Percentiles rank a stretch among this genome's conserved stretches.
Evolutionary conservation across 2,888 invertebrate species (phyloP).

Genomic region (Phaonia tiefii): DNA sequence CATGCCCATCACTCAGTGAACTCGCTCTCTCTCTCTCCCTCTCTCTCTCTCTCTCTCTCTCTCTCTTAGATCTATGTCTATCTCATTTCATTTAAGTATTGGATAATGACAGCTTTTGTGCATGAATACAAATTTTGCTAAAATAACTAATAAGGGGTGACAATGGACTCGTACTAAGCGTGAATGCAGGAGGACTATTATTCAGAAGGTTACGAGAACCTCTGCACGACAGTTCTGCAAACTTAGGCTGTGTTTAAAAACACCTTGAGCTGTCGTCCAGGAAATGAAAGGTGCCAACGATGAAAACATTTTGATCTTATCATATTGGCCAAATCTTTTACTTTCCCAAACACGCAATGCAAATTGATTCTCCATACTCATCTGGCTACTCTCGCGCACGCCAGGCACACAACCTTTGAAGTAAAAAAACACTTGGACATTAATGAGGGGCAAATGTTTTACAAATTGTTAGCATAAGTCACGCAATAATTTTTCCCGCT

Average conservation of each 20-base stretch:
- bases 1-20: slow-evolving; percentile 7
- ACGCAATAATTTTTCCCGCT: slow-evolving; percentile 74
- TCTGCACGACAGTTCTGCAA: too few species aligned
- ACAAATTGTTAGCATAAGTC: slow-evolving; percentile 76
- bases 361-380: slow-evolving; percentile 37
- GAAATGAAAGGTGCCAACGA: background rate
- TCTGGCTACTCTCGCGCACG: background rate
- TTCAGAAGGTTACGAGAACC: slow-evolving; percentile 8
- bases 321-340: slow-evolving; percentile 17
- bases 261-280: background rate
- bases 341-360: background rate
- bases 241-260: background rate
- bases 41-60: background rate
- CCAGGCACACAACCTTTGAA: too few species aligned
- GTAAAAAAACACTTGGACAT: slow-evolving; percentile 30
- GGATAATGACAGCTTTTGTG: slow-evolving; percentile 40
- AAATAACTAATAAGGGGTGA: slow-evolving; percentile 23
- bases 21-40: too few species aligned
- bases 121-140: slow-evolving; percentile 43
- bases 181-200: background rate
- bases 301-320: slow-evolving; percentile 26
- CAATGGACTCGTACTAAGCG: background rate
- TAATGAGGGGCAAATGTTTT: slow-evolving; percentile 71
- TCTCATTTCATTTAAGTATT: slow-evolving; percentile 37
- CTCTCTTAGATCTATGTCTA: slow-evolving; percentile 2